Base-by-base conservation (phyloP, 1,140 invertebrate genomes). In the Luehdorfia chinensis region DNA sequence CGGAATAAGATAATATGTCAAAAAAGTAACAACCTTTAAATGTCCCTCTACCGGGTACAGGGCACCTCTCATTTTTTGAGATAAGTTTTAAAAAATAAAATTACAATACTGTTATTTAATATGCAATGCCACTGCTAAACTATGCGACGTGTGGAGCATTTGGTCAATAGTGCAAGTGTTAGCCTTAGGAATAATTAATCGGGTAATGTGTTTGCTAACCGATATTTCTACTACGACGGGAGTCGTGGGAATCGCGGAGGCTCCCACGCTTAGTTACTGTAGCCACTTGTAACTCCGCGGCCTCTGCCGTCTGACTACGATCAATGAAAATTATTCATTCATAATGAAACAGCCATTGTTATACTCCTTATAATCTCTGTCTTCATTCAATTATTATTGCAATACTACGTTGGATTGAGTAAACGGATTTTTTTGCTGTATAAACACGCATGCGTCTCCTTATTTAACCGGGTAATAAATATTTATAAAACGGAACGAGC, bases 321-420 rank as follows among this genome's bases (percentile, higher is more conserved):
- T 72, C 67, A 64, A 68, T 74, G 70, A 66, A 70, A 71, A 65
- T 59, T 66, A 58, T 55, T 66, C 62, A 47, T 65, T 64, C 58
- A 69, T 73, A 75, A 73, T 77, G 74, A 62, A 73, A 28, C 39
- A 27, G 8, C 39, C 39, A 43, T 43, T 43, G 39, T 43, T 41
- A 21, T 41, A 13, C 1, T 12, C 37, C 16, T 27, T 37, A 19
- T 41, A 41, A 43, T 30, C 39, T 43, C 13, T 30, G 23, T 43
- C 15, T 43, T 25, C 27, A 28, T 28, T 30, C 39, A 43, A 43
- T 43, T 18, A 28, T 28, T 37, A 37, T 37, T 37, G n/a, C n/a
- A 37, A 19, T 30, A 43, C 39, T 43, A 43, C 39, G 25, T 11
- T 6, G 39, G 18, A 21, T 21, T 13, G 34, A 8, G 34, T 19